Percentiles rank a stretch among this genome's conserved stretches.
phyloP scores from a whole-genome alignment of 2,113 vertebrate species.

The Eolophus roseicapilla region DNA sequence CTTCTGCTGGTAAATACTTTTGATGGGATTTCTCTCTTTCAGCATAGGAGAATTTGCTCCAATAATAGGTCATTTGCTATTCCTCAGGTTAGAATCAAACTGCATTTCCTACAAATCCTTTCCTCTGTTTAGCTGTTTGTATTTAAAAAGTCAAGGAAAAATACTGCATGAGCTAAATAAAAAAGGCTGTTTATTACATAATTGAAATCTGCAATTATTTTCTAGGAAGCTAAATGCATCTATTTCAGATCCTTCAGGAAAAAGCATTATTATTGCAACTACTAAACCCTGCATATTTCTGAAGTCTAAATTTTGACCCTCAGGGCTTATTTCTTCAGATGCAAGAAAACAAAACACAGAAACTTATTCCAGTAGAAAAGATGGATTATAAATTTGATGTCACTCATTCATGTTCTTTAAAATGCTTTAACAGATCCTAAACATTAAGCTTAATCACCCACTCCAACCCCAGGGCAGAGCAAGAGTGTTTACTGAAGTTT shows the following conservation, averaged over 20 bases:
- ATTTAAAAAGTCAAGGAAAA: background rate
- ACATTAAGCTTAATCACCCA: background rate
- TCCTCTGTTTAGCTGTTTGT: background rate
- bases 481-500: background rate
- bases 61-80: background rate
- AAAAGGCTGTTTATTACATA: background rate
- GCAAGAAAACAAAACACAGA: background rate
- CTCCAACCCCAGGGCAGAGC: background rate
- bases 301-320: slow-evolving; percentile 6
- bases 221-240: background rate
- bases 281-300: background rate
- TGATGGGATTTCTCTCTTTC: background rate
- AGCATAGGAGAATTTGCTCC: background rate
- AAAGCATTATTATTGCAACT: background rate
- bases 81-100: background rate
- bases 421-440: background rate
- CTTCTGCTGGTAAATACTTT: background rate
- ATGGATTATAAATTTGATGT: background rate
- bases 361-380: background rate
- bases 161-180: background rate
- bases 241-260: background rate
- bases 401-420: background rate
- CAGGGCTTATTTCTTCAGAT: background rate
- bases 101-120: background rate
- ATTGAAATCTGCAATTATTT: slow-evolving; percentile 7